A percentile compares a stretch with the other conserved stretches of the same genome.
Evolutionary conservation across 2,888 invertebrate genomes (phyloP).

Genomic region (Cremastobaeus sp.): DNA sequence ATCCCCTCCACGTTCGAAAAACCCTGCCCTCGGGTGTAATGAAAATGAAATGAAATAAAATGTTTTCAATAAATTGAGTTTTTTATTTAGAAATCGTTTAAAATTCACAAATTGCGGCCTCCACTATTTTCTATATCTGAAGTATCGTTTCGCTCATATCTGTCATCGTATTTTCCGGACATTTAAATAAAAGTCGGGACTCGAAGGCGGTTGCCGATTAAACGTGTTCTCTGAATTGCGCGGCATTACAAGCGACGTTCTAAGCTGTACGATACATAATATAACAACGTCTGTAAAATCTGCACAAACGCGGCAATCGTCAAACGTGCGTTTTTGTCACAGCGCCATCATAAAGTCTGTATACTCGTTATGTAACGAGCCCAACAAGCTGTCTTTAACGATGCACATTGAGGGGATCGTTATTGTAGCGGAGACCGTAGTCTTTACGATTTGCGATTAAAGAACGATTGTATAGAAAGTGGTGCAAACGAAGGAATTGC

Average conservation of each 20-base stretch:
- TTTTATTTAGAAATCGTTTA: no score
- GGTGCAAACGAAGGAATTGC: slow-evolving; percentile 46
- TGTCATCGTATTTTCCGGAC: no score
- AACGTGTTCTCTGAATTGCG: background rate
- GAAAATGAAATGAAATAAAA: no score
- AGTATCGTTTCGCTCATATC: no score
- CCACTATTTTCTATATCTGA: no score
- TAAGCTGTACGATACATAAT: slow-evolving; percentile 19
- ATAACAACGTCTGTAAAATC: slow-evolving; percentile 57
- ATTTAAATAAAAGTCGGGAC: no score
- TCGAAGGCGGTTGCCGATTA: no score
- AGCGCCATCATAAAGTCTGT: slow-evolving; percentile 44
- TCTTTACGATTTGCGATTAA: slow-evolving; percentile 60
- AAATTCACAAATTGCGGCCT: no score
- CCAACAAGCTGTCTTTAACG: slow-evolving; percentile 61
- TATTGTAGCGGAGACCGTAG: slow-evolving; percentile 50
- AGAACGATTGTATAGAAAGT: slow-evolving; percentile 55
- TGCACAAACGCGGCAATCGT: slow-evolving; percentile 47
- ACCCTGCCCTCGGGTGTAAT: no score
- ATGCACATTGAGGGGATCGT: slow-evolving; percentile 53
- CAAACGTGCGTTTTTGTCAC: slow-evolving; percentile 52
- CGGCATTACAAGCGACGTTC: background rate
- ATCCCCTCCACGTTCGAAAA: no score
- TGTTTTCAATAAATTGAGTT: no score
- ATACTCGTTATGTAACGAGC: slow-evolving; percentile 59